Evolutionary conservation across 2,888 invertebrate species (phyloP), one percentile per base, ranked within the genome.

Genomic region (Monochamus alternatus): DNA sequence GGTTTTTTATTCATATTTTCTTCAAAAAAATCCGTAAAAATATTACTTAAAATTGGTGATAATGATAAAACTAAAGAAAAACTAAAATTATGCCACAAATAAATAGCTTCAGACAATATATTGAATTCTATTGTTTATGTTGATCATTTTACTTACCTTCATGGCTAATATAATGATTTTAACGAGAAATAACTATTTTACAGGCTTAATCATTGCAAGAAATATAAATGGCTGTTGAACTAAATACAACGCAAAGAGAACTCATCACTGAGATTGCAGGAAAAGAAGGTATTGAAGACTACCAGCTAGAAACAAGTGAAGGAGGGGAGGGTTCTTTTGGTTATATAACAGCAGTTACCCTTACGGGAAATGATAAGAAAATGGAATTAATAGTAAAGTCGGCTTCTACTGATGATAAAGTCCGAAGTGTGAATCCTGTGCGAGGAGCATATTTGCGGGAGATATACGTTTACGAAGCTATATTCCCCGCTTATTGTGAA

Each of bases 231-330:
- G 4, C 9, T 30, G 30, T 9, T 1, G 22, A 59, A 14, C 22
- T 59, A 30, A 59, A 3, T 59, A 2, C 14, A 59, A 22, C 5
- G 22, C 59, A 64, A 64, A 64, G 12, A 1, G 22, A 52, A 22
- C 51, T 55, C 31, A 32, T 38, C 52, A 68, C n/a, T 52, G n/a
- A 32, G 30, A 59, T 70, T 7, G 70, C 70, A n/a, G 12, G 7
- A 58, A 70, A 38, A n/a, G 38, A 60, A n/a, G 70, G 70, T 3
- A 60, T 70, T n/a, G 30, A 60, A 32, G 22, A 70, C 10, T 70
- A n/a, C 14, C n/a, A 32, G 31, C 9, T 60, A 14, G 10, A 70
- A 3, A 44, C 22, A 32, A 59, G 1, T 7, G n/a, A 70, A 60
- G n/a, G 70, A 60, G 9, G 70, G 59, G n/a, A 38, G 22, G 8